Evolutionary conservation across 1,140 invertebrate genomes (phyloP), one percentile per base, ranked within the genome.

Genomic region (Drosophila baimaii): DNA sequence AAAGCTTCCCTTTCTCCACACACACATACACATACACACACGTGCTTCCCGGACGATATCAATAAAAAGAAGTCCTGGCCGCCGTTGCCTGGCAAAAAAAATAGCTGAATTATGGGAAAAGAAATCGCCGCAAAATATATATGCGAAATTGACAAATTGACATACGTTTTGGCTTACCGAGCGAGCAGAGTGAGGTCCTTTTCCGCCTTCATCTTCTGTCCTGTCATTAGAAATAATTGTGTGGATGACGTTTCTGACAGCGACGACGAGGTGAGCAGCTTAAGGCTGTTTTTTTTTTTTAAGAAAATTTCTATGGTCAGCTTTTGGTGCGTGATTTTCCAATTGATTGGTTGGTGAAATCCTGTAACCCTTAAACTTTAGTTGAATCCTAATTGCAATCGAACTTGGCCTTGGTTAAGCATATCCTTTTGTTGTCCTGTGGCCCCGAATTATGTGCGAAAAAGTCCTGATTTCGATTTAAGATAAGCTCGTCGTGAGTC

Each of bases 91-190:
- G 57, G 71, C 49, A 74, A 63, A 86, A 66, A 51, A 27, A 47
- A 25, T 46, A 25, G 68, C 37, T 41, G 41, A 49, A 21, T 15
- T n/a, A 33, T 43, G 44, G 41, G 43, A 71, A 65, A 71, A 41
- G 25, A 54, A 70, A 55, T 49, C 25, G 68, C 57, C 74, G 44
- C 56, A 82, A 74, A 79, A 69, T 54, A 80, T 83, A 88, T 88
- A 88, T 88, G 79, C 72, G 79, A 81, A 80, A 88, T 86, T 86
- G 83, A 88, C 83, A 86, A 86, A 86, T 86, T 86, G 83, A 86
- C 83, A 88, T 86, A 70, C 83, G 83, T 77, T 86, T 74, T 77
- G 79, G 83, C 83, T 86, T 86, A 86, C 65, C 21, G 41, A n/a
- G 19, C 21, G 41, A n/a, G 19, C 29, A 19, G 23, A 13, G 23